phyloP scores from a whole-genome alignment of 1,140 invertebrate genomes.

The Dendrolimus punctatus region DNA sequence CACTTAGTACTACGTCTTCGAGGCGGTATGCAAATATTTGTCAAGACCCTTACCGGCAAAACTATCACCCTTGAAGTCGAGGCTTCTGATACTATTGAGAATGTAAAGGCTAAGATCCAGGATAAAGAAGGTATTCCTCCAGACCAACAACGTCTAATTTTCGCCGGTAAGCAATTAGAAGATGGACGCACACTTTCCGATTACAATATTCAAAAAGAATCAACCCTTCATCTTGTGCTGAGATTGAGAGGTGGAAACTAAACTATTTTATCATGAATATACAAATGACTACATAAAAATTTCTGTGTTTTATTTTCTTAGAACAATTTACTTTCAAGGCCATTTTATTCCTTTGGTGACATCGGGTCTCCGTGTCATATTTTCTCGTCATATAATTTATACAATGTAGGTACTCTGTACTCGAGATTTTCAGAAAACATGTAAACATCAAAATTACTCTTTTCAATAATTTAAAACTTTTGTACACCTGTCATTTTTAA shows the following conservation, averaged over 20 bases:
- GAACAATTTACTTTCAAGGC: too few species aligned
- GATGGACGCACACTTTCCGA: constrained; percentile 10
- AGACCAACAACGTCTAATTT: constrained; percentile 11
- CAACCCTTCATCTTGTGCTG: constrained; percentile 65
- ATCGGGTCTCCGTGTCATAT: too few species aligned
- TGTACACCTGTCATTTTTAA: too few species aligned
- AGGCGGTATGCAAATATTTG: constrained; percentile 14
- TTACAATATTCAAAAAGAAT: constrained; percentile 73
- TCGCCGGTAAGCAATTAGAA: constrained; percentile 66
- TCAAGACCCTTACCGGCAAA: constrained; percentile 9
- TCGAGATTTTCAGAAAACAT: too few species aligned
- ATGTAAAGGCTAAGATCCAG: constrained; percentile 13
- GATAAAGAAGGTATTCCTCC: constrained; percentile 14
- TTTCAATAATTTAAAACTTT: too few species aligned
- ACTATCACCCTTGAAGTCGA: constrained; percentile 47
- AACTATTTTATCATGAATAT: too few species aligned
- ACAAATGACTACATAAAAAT: too few species aligned
- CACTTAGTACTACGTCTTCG: constrained; percentile 9
- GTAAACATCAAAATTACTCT: too few species aligned
- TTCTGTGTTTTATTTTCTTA: too few species aligned
- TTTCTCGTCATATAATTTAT: too few species aligned
- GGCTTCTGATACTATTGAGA: constrained; percentile 71
- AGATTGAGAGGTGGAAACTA: constrained; percentile 62
- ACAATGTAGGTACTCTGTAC: too few species aligned
- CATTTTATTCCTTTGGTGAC: too few species aligned